Evolutionary conservation across 2,797 vertebrate species (phyloP).

Genomic region (Crocodylus rhombifer): DNA sequence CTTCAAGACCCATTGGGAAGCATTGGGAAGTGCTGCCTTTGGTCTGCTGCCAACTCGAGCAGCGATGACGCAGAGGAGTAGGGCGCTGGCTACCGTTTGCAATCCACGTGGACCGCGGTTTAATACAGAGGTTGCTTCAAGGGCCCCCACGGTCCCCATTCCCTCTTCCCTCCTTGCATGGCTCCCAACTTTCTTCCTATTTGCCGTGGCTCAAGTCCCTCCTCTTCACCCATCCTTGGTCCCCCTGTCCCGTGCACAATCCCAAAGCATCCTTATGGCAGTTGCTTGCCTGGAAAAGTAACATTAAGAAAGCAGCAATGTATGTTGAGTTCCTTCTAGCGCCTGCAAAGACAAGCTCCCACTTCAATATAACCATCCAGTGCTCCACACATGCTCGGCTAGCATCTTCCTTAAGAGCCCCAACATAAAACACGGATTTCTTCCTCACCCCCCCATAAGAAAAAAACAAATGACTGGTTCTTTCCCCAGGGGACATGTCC

Average conservation of each 20-base stretch:
- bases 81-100: rapidly evolving
- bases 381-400: background rate
- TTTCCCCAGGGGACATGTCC: rapidly evolving
- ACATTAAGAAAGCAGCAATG: background rate
- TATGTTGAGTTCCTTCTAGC: rapidly evolving
- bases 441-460: background rate
- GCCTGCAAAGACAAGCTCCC: background rate
- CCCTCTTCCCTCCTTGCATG: background rate
- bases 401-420: background rate
- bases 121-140: background rate
- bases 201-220: background rate
- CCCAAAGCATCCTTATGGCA: background rate
- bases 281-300: background rate
- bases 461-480: background rate
- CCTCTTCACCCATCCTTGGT: background rate
- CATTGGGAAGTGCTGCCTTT: background rate
- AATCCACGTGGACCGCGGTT: rapidly evolving
- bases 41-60: rapidly evolving
- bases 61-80: rapidly evolving
- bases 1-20: background rate
- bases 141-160: background rate
- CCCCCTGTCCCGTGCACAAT: background rate
- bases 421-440: background rate
- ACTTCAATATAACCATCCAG: background rate
- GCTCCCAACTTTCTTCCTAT: background rate